Percentiles rank a stretch among this genome's conserved stretches.
Conservation (phyloP, 2,113 vertebrate genomes). For the Danionella cerebrum region DNA sequence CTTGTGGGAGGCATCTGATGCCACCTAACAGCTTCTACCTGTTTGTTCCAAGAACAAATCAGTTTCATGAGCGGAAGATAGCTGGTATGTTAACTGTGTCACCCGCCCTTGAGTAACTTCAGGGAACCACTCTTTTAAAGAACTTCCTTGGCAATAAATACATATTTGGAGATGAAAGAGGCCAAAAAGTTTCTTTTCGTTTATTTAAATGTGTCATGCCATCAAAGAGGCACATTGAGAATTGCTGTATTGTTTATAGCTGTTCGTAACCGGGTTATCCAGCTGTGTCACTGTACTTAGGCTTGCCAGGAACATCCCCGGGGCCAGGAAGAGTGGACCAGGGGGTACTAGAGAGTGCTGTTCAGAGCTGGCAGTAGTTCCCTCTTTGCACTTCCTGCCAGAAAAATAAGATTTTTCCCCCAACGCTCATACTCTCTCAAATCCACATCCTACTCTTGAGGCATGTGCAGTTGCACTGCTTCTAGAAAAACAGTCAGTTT, state of each 20-base stretch:
- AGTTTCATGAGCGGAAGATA: too few relatives aligned
- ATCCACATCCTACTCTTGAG: neutral
- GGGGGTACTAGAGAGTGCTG: neutral
- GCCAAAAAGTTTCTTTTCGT: too few relatives aligned
- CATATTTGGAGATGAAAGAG: neutral
- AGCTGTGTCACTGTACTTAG: neutral
- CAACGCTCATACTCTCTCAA: neutral
- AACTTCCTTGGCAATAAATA: too few relatives aligned
- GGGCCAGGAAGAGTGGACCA: neutral
- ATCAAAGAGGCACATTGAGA: neutral
- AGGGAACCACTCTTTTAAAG: too few relatives aligned
- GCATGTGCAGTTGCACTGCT: neutral
- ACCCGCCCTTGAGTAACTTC: too few relatives aligned
- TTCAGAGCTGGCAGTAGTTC: neutral
- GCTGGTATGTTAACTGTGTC: too few relatives aligned
- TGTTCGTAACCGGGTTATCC: neutral
- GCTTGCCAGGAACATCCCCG: neutral
- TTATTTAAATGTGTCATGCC: neutral
- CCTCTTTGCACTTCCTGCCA: neutral
- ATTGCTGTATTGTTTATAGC: constrained; percentile 1
- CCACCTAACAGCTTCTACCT: too few relatives aligned
- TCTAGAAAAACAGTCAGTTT: neutral
- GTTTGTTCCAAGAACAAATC: too few relatives aligned
- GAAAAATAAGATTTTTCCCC: neutral
- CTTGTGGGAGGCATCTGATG: too few relatives aligned